These are phyloP conservation scores for Meteorus colon DNA, from an alignment of 2,888 invertebrate genomes.

Conservation along the genomic window DNA sequence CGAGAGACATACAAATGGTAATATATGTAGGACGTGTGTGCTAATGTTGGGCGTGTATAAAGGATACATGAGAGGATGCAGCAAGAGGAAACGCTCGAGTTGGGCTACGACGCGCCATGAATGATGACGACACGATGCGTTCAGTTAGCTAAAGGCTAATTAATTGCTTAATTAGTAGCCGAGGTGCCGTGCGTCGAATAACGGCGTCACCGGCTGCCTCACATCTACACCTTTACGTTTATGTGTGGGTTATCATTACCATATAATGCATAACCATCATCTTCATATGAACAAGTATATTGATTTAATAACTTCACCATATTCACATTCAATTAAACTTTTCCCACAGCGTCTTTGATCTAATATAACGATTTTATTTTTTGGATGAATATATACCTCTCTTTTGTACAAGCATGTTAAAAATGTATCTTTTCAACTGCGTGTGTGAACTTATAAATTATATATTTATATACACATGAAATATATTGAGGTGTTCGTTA, in stretches of 20 bases:
- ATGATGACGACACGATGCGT: conserved; percentile 34
- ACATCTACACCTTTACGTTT: not conserved
- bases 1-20: conserved; percentile 15
- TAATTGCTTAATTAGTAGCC: conserved; percentile 53
- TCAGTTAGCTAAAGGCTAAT: conserved; percentile 46
- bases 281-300: not conserved
- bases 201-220: conserved; percentile 9
- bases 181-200: conserved; percentile 30
- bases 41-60: conserved; percentile 26
- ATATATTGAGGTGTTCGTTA: too few species aligned
- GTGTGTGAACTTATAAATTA: not conserved
- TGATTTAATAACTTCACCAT: not conserved
- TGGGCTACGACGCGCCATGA: conserved; percentile 33
- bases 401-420: not conserved
- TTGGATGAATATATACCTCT: too few species aligned
- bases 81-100: conserved; percentile 28
- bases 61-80: conserved; percentile 14
- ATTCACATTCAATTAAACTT: not conserved
- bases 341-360: not conserved
- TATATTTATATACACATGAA: too few species aligned
- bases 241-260: not conserved
- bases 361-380: too few species aligned
- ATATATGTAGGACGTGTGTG: conserved; percentile 16
- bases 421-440: not conserved
- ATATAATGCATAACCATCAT: not conserved